Evolutionary conservation across 2,113 vertebrate genomes (phyloP).

Genomic region (Pterophyllum scalare): DNA sequence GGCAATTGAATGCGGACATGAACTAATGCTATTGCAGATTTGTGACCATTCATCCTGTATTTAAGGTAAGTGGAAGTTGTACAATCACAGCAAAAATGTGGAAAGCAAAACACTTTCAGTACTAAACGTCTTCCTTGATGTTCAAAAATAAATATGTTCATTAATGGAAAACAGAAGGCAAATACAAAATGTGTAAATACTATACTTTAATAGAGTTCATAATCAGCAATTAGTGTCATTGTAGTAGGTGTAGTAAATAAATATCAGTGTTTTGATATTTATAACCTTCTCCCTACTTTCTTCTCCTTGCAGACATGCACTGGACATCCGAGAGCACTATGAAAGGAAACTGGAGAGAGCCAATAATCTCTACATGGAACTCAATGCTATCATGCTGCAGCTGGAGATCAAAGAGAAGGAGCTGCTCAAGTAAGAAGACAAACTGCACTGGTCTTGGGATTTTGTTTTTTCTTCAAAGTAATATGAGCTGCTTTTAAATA

Average conservation of each 20-base stretch:
- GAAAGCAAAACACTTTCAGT: not conserved
- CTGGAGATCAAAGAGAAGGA: conserved; percentile 97
- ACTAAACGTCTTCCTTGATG: not conserved
- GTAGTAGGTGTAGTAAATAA: not conserved
- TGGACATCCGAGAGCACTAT: conserved; percentile 97
- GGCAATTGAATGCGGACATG: not conserved
- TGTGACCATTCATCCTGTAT: not conserved
- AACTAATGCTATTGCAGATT: not conserved
- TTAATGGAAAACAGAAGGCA: not conserved
- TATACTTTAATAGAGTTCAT: not conserved
- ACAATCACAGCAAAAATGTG: not conserved
- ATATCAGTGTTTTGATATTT: not conserved
- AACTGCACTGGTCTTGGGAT: not conserved
- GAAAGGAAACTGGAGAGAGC: conserved; percentile 95
- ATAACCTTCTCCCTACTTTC: not conserved
- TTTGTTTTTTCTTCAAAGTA: not conserved
- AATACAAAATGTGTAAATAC: accelerated
- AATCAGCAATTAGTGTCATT: not conserved
- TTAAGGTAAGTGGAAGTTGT: not conserved
- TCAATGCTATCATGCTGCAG: conserved; percentile 96
- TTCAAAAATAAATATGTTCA: not conserved
- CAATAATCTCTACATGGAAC: conserved; percentile 98
- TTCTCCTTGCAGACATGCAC: conserved; percentile 85
- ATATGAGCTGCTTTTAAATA: not conserved
- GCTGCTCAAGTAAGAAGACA: conserved; percentile 86